Conservation (phyloP, 2,113 vertebrate genomes). For the Egretta garzetta region DNA sequence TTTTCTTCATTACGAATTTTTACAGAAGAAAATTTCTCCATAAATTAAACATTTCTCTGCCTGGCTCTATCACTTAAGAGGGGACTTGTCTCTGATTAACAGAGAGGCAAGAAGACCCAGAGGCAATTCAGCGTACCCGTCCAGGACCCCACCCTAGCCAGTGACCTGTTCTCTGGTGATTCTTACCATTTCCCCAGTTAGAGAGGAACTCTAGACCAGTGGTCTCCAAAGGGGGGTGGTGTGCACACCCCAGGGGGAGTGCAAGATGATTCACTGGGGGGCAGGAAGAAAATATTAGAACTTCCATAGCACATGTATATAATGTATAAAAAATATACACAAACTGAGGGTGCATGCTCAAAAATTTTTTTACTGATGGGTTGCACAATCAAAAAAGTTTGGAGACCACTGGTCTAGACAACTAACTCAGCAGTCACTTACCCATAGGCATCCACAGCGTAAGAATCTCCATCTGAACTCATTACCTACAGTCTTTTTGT, state of each 20-base stretch:
- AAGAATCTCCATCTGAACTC: not conserved
- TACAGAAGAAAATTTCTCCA: not conserved
- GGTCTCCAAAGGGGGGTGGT: not conserved
- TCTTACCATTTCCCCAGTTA: not conserved
- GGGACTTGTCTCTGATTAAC: not conserved
- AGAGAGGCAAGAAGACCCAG: not conserved
- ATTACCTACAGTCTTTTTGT: not conserved
- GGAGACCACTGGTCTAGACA: not conserved
- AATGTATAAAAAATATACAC: not conserved
- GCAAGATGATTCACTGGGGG: not conserved
- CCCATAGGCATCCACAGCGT: not conserved
- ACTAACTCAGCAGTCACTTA: not conserved
- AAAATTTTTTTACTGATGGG: not conserved
- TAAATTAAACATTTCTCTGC: not conserved
- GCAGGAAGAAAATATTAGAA: not conserved
- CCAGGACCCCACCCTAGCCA: not conserved
- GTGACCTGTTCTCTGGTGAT: not conserved
- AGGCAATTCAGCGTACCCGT: not conserved
- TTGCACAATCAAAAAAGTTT: not conserved
- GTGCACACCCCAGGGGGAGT: not conserved
- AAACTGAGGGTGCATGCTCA: not conserved
- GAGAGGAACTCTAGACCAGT: not conserved
- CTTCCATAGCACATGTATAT: not conserved
- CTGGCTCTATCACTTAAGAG: not conserved
- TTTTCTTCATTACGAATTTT: not conserved